phyloP scores from a whole-genome alignment of 2,888 invertebrate genomes.

The Pollenia griseotomentosa region DNA sequence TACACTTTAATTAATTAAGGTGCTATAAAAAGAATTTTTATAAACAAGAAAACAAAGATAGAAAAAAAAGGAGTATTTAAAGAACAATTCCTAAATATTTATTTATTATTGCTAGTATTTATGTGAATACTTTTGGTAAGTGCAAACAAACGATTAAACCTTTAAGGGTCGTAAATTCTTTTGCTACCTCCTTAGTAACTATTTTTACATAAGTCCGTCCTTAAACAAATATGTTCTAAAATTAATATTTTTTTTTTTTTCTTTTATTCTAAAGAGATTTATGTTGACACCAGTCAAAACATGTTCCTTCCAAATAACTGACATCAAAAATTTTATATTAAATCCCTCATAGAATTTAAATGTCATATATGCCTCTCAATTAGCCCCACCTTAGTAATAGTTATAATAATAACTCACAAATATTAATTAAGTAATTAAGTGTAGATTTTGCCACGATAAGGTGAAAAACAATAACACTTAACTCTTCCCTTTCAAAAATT shows the following conservation, averaged over 20 bases:
- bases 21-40: neutral
- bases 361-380: too few species aligned
- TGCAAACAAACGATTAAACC: neutral
- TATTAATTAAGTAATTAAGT: slow-evolving; percentile 20
- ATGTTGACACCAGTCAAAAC: too few species aligned
- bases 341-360: too few species aligned
- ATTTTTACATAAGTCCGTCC: too few species aligned
- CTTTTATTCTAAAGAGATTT: too few species aligned
- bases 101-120: neutral
- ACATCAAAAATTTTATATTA: too few species aligned
- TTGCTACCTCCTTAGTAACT: too few species aligned
- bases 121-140: neutral
- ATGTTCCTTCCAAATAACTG: too few species aligned
- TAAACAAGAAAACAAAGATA: neutral
- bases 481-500: neutral
- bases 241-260: too few species aligned
- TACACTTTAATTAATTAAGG: slow-evolving; percentile 4
- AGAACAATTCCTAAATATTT: neutral
- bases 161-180: neutral
- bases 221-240: too few species aligned
- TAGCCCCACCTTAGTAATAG: too few species aligned
- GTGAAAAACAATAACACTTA: neutral
- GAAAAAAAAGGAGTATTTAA: neutral
- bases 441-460: neutral
- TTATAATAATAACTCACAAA: neutral